These are phyloP conservation scores for Fratercula arctica DNA, from an alignment of 2,797 vertebrate genomes.

Conservation along the genomic window DNA sequence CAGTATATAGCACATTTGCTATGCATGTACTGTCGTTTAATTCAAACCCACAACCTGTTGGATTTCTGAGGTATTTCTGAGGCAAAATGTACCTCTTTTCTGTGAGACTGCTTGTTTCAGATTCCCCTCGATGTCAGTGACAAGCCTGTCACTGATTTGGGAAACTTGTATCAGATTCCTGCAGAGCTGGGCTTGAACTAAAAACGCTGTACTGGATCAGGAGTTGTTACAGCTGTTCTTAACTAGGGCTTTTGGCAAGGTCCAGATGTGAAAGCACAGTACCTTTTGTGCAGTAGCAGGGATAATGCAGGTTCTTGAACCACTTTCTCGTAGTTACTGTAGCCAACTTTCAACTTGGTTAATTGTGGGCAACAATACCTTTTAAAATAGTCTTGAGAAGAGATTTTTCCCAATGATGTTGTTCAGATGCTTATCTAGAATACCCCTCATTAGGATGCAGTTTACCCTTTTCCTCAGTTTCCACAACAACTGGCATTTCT, in stretches of 20 bases:
- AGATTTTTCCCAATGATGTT: neutral
- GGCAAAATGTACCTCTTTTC: neutral
- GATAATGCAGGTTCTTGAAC: neutral
- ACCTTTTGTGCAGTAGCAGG: neutral
- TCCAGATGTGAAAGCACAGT: neutral
- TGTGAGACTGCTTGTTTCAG: neutral
- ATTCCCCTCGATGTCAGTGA: neutral
- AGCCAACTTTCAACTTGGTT: neutral
- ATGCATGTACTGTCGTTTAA: neutral
- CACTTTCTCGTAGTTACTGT: neutral
- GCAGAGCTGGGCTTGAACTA: neutral
- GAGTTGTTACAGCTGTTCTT: neutral
- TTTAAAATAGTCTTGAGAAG: neutral
- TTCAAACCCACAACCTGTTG: neutral
- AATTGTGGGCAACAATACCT: neutral
- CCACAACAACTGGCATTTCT: neutral
- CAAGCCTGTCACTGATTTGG: neutral
- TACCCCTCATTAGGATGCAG: neutral
- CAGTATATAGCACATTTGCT: neutral
- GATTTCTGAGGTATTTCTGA: neutral
- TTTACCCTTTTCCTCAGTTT: constrained; percentile 1
- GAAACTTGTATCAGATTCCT: neutral
- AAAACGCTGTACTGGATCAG: neutral
- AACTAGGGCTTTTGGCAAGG: neutral
- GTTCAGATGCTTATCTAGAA: neutral